A percentile compares a stretch with the other conserved stretches of the same genome.
These are phyloP conservation scores for Lycocerus yunnanus DNA, from an alignment of 2,888 invertebrate species.

Conservation along the genomic window DNA sequence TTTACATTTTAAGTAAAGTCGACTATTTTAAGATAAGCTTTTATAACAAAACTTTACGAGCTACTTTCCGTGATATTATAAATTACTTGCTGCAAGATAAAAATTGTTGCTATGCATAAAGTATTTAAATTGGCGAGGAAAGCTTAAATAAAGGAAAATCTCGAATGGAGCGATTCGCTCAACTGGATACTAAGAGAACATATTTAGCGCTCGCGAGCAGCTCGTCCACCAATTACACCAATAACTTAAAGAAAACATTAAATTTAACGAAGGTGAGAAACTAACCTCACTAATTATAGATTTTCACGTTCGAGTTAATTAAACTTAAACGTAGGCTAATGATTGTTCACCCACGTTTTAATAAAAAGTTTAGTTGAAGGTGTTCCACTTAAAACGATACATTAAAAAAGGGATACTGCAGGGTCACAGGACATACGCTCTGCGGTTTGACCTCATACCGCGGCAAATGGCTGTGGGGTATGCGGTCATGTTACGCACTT, in stretches of 20 bases:
- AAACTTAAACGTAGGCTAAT: not conserved
- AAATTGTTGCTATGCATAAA: not conserved
- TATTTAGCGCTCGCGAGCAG: too few relatives aligned
- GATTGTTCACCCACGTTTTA: not conserved
- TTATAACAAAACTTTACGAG: not conserved
- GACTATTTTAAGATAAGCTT: not conserved
- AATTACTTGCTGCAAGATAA: not conserved
- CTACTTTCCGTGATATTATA: not conserved
- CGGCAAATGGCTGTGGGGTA: conserved; percentile 30
- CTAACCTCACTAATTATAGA: not conserved
- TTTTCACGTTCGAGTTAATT: not conserved
- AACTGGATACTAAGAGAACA: not conserved
- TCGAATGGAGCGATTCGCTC: not conserved
- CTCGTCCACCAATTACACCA: too few relatives aligned
- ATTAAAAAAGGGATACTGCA: conserved; percentile 27
- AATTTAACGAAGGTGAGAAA: not conserved
- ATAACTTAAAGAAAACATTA: too few relatives aligned
- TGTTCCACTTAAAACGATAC: conserved; percentile 28
- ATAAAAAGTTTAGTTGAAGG: conserved; percentile 21
- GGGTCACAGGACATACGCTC: conserved; percentile 31
- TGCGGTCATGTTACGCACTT: conserved; percentile 29
- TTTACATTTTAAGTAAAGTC: not conserved
- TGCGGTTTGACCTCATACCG: conserved; percentile 26
- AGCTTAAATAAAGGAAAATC: not conserved
- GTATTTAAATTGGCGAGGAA: not conserved